Conservation (phyloP, 1,140 invertebrate species). For the Cheumatopsyche charites region DNA sequence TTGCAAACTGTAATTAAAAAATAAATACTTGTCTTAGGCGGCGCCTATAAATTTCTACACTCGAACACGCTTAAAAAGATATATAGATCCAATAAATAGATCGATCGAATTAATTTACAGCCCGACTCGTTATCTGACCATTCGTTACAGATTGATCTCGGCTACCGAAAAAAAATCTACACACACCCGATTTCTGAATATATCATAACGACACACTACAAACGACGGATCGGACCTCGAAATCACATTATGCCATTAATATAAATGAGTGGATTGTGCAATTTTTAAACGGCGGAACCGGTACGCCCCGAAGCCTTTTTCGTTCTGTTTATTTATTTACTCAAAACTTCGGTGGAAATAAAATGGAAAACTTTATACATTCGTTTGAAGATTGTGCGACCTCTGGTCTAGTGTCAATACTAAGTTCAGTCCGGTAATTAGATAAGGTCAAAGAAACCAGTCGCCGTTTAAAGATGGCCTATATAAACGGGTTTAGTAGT, state of each 20-base stretch:
- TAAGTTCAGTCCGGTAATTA: conserved; percentile 41
- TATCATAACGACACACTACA: conserved; percentile 21
- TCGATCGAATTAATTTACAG: conserved; percentile 21
- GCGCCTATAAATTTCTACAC: too few species aligned
- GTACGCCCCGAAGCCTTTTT: not conserved
- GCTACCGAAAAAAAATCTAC: conserved; percentile 21
- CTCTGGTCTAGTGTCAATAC: conserved; percentile 32
- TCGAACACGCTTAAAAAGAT: not conserved
- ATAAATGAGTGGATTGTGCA: not conserved
- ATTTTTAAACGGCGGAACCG: not conserved
- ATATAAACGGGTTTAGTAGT: conserved; percentile 44
- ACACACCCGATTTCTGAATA: not conserved
- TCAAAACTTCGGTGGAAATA: too few species aligned
- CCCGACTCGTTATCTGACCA: conserved; percentile 16
- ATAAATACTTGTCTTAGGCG: too few species aligned
- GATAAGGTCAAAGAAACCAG: conserved; percentile 43
- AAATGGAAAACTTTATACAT: too few species aligned
- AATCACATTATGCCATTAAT: too few species aligned
- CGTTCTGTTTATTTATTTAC: not conserved
- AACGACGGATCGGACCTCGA: not conserved
- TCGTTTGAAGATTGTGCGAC: conserved; percentile 19
- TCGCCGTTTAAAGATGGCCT: conserved; percentile 34
- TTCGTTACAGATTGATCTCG: conserved; percentile 14
- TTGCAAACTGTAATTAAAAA: too few species aligned
- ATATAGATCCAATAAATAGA: conserved; percentile 17